Percentiles rank a stretch among this genome's conserved stretches.
These are phyloP conservation scores for Phymanthus crucifer DNA, from an alignment of 92 coral and sea anemone genomes.

Conservation along the genomic window DNA sequence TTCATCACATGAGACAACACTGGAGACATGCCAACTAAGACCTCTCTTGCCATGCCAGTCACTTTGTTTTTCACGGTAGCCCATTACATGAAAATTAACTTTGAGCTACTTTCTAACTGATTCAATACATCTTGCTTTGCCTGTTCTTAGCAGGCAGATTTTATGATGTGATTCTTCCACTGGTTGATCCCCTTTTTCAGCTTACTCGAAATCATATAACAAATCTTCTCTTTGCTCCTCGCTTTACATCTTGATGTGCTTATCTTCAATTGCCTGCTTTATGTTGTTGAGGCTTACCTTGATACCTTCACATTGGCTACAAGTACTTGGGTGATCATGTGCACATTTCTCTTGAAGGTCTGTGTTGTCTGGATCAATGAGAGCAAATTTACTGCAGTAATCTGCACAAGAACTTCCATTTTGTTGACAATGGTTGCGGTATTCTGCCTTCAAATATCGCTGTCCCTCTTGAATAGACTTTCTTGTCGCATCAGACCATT, in stretches of 20 bases:
- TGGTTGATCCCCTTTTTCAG: constrained; percentile 43
- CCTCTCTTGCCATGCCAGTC: constrained; percentile 79
- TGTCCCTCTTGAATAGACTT: constrained; percentile 31
- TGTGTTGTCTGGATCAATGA: constrained; percentile 45
- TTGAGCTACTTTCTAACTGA: constrained; percentile 49
- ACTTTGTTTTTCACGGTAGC: constrained; percentile 77
- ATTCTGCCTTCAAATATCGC: constrained; percentile 9
- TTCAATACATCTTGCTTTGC: constrained; percentile 62
- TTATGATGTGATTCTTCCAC: constrained; percentile 81
- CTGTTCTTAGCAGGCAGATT: constrained; percentile 62
- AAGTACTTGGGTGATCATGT: constrained; percentile 37
- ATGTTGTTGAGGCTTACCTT: constrained; percentile 46
- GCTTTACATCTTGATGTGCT: constrained; percentile 55
- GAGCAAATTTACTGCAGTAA: constrained; percentile 43
- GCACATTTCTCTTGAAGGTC: constrained; percentile 43
- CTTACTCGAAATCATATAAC: constrained; percentile 59
- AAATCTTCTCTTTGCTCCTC: constrained; percentile 69
- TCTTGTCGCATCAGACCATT: constrained; percentile 22
- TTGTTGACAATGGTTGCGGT: constrained; percentile 48
- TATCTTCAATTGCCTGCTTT: constrained; percentile 38
- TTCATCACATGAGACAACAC: constrained; percentile 40
- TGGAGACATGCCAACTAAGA: constrained; percentile 72
- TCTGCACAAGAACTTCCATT: constrained; percentile 38
- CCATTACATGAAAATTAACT: constrained; percentile 70
- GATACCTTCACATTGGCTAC: constrained; percentile 61